A percentile compares a stretch with the other conserved stretches of the same genome.
These are phyloP conservation scores for Eolophus roseicapilla DNA, from an alignment of 2,113 vertebrate species.

Conservation along the genomic window DNA sequence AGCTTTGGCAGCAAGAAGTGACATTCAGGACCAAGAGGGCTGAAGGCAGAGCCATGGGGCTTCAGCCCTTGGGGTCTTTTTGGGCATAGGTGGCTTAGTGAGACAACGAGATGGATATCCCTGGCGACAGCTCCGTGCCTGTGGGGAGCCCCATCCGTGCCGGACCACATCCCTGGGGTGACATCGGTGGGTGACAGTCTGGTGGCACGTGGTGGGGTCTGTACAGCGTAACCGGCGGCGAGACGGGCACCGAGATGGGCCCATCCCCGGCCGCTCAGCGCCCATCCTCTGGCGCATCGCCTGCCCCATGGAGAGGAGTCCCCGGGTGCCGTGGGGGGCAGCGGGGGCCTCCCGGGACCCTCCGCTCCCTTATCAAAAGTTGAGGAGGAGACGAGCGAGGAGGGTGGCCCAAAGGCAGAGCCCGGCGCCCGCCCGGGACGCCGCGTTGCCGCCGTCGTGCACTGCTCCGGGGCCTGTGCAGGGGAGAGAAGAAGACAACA, in stretches of 20 bases:
- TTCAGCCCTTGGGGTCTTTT: not conserved
- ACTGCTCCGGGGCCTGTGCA: conserved; percentile 88
- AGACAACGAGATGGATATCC: not conserved
- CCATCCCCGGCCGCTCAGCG: conserved; percentile 28
- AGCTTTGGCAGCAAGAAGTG: conserved; percentile 39
- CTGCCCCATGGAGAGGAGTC: conserved; percentile 13
- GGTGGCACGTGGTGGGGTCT: conserved; percentile 55
- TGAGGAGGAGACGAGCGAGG: conserved; percentile 82
- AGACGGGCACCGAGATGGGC: conserved; percentile 46
- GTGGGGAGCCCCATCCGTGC: not conserved
- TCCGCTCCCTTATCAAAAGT: conserved; percentile 89
- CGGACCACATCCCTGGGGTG: not conserved
- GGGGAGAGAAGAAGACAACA: not conserved
- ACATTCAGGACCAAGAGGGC: conserved; percentile 13
- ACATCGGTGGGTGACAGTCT: conserved; percentile 18
- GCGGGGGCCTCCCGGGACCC: conserved; percentile 74
- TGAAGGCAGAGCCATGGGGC: not conserved
- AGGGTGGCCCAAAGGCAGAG: conserved; percentile 83
- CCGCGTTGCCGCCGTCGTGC: conserved; percentile 84
- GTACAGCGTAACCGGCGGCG: conserved; percentile 57
- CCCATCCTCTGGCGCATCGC: conserved; percentile 23
- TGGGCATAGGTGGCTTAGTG: conserved; percentile 20
- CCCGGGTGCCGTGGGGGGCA: conserved; percentile 69
- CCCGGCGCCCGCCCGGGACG: conserved; percentile 74
- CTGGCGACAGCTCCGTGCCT: not conserved